Conservation (phyloP, 2,888 invertebrate species). For the Rhamnusium bicolor region DNA sequence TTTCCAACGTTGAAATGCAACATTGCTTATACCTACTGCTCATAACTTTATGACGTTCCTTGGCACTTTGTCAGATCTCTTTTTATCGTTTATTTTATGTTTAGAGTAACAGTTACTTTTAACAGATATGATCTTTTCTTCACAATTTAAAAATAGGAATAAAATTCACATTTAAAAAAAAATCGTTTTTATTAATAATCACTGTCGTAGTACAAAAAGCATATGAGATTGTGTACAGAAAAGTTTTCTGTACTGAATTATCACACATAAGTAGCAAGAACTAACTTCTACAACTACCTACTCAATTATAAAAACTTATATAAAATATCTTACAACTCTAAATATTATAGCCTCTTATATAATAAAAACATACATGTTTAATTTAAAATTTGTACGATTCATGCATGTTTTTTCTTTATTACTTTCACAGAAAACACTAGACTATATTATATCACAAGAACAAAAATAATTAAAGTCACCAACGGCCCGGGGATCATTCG, state of each 20-base stretch:
- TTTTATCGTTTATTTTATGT: too few relatives aligned
- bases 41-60: too few relatives aligned
- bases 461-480: conserved; percentile 42
- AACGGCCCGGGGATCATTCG: background rate
- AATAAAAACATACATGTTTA: conserved; percentile 55
- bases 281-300: conserved; percentile 41
- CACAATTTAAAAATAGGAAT: background rate
- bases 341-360: conserved; percentile 57
- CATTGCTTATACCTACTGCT: too few relatives aligned
- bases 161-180: conserved; percentile 27
- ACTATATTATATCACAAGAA: conserved; percentile 56
- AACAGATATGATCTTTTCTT: background rate
- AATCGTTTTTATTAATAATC: conserved; percentile 45
- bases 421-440: conserved; percentile 51
- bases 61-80: too few relatives aligned
- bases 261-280: conserved; percentile 56
- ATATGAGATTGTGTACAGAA: conserved; percentile 57
- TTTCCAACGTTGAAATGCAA: too few relatives aligned
- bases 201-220: conserved; percentile 56
- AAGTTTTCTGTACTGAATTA: conserved; percentile 49
- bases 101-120: too few relatives aligned
- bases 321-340: conserved; percentile 57
- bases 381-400: conserved; percentile 58
- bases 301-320: conserved; percentile 58
- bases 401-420: conserved; percentile 54